Evolutionary conservation across 2,113 vertebrate species (phyloP), one percentile per base, ranked within the genome.

Genomic region (Shinisaurus crocodilurus): DNA sequence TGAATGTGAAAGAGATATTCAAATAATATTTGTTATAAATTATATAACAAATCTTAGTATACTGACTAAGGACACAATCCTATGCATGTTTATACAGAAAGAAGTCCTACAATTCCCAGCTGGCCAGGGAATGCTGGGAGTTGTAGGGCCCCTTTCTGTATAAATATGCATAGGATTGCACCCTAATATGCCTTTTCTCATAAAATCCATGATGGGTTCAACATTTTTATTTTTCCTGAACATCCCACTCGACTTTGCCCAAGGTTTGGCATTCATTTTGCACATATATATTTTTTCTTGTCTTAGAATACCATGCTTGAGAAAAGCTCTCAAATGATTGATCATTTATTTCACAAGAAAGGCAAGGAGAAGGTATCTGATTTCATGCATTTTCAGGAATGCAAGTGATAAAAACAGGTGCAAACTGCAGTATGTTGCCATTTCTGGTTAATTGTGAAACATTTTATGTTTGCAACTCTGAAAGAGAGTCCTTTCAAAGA

Each of bases 261-360:
- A 82, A 69, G 75, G 43, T 95, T 88, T 88, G 85, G 90, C 86
- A 93, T 88, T 95, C 89, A 93, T 93, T 96, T 95, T 90, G 87
- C 16, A 60, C 85, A 88, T 37, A 10, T 90, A 94, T 79, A n/a
- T 95, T 77, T 67, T 93, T 87, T 89, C 95, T 77, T 87, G 79
- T 43, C 15, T 65, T 90, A 81, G 88, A 94, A 90, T 81, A 83
- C 3, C 15, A 82, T 86, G 82, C 85, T 88, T 80, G 87, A 94
- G 67, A 93, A 94, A 95, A 95, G 84, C 18, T 32, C 87, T 74
- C 69, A 92, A 94, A 85, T 93, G 96, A 95, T 95, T 94, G 94
- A 93, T 89, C 90, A 94, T 94, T 96, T 94, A 93, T 92, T 90
- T 94, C 86, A 87, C 81, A 81, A 91, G 91, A 94, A 90, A 90